A percentile compares a stretch with the other conserved stretches of the same genome.
Evolutionary conservation across 2,113 vertebrate species (phyloP).

Genomic region (Petrocephalus zakoni): DNA sequence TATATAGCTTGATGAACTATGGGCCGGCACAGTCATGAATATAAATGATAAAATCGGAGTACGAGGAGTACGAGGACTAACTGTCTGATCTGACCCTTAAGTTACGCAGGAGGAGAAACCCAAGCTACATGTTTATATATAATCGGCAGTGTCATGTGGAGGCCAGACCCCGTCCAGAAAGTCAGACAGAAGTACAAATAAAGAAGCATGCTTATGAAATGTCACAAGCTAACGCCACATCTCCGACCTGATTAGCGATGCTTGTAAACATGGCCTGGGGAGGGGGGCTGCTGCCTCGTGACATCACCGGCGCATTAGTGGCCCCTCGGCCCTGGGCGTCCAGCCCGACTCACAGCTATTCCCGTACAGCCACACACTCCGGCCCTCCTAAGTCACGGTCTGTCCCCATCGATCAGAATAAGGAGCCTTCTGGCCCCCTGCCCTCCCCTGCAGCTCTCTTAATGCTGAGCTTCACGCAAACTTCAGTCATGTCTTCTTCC

Average conservation of each 20-base stretch:
- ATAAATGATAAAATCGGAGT: not conserved
- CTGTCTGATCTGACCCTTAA: not conserved
- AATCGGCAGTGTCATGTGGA: not conserved
- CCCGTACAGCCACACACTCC: not conserved
- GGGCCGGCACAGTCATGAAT: not conserved
- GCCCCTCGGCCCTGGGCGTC: not conserved
- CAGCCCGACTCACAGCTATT: not conserved
- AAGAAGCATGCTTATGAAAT: slow-evolving; percentile 1
- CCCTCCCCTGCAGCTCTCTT: not conserved
- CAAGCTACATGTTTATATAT: slow-evolving; percentile 3
- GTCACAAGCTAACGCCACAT: not conserved
- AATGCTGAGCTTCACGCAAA: not conserved
- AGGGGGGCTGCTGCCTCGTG: not conserved
- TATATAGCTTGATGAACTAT: not conserved
- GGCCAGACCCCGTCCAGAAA: not conserved
- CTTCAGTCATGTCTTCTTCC: not conserved
- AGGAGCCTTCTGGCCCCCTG: not conserved
- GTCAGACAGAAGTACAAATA: not conserved
- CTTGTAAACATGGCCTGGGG: not conserved
- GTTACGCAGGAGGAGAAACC: not conserved
- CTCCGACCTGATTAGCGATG: slow-evolving; percentile 11
- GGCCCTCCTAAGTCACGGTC: not conserved
- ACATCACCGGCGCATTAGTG: not conserved
- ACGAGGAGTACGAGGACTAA: not conserved
- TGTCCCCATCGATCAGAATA: not conserved